A percentile compares a stretch with the other conserved stretches of the same genome.
These are phyloP conservation scores for Oxystoma pomonae DNA, from an alignment of 2,888 invertebrate genomes.

Conservation along the genomic window DNA sequence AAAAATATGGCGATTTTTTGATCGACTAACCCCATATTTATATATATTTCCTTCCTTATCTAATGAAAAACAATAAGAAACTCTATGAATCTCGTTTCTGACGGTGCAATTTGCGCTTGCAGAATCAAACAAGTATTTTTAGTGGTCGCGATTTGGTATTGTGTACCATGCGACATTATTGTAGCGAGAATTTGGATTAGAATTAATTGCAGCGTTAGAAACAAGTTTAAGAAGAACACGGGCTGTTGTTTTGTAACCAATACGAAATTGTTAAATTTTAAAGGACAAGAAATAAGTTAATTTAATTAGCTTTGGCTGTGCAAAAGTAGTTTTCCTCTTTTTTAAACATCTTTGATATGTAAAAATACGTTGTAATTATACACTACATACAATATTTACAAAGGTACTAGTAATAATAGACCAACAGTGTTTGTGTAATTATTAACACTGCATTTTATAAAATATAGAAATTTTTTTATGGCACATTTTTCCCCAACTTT, in stretches of 20 bases:
- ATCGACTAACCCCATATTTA: not conserved
- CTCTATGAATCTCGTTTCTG: no score
- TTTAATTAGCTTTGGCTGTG: constrained; percentile 31
- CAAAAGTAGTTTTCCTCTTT: constrained; percentile 32
- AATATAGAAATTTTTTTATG: constrained; percentile 10
- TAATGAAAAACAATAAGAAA: constrained; percentile 25
- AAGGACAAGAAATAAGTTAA: constrained; percentile 20
- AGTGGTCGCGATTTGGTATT: no score
- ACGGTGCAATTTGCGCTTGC: no score
- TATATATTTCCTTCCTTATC: constrained; percentile 10
- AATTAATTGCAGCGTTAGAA: no score
- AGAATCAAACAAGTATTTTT: no score
- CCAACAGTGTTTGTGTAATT: constrained; percentile 25
- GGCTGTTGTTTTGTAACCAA: no score
- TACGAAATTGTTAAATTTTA: constrained; percentile 24
- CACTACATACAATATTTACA: constrained; percentile 35
- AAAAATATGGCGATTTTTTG: constrained; percentile 12
- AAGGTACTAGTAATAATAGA: constrained; percentile 34
- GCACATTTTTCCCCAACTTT: not conserved
- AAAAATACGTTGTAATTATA: constrained; percentile 37
- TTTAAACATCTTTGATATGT: constrained; percentile 35
- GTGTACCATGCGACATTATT: no score
- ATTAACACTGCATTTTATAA: constrained; percentile 4
- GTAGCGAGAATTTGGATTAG: no score
- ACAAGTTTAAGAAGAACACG: no score